Evolutionary conservation across 2,888 invertebrate genomes (phyloP).

Genomic region (Drosophila histrio): DNA sequence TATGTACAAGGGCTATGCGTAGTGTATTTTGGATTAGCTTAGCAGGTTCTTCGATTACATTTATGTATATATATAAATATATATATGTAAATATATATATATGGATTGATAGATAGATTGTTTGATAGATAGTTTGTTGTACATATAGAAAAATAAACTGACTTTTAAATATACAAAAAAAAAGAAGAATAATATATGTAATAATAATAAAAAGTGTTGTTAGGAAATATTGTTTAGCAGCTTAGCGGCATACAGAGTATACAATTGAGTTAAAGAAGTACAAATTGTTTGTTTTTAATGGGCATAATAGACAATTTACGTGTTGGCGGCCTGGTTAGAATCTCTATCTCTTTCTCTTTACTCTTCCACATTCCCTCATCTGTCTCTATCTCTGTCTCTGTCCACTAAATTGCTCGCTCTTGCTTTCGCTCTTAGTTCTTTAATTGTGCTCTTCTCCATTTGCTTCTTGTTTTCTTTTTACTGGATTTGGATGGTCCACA

Average conservation of each 20-base stretch:
- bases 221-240: conserved; percentile 27
- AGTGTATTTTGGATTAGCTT: not conserved
- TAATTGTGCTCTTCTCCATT: conserved; percentile 1
- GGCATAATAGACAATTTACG: conserved; percentile 21
- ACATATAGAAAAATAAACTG: conserved; percentile 1
- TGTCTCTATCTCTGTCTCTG: not conserved
- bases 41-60: conserved; percentile 7
- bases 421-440: not conserved
- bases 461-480: conserved; percentile 1
- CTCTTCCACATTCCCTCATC: not conserved
- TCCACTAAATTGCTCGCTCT: conserved; percentile 7
- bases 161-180: conserved; percentile 12
- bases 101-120: not conserved
- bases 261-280: conserved; percentile 23
- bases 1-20: conserved; percentile 31
- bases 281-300: conserved; percentile 18
- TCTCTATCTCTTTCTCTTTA: not conserved
- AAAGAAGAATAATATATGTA: not conserved
- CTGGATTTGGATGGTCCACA: conserved; percentile 46
- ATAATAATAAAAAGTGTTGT: not conserved
- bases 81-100: conserved; percentile 15
- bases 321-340: conserved; percentile 23
- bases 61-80: conserved; percentile 15
- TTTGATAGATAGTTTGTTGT: conserved; percentile 2
- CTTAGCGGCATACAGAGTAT: conserved; percentile 25